These are phyloP conservation scores for Nomia melanderi DNA, from an alignment of 1,140 invertebrate species.

Conservation along the genomic window DNA sequence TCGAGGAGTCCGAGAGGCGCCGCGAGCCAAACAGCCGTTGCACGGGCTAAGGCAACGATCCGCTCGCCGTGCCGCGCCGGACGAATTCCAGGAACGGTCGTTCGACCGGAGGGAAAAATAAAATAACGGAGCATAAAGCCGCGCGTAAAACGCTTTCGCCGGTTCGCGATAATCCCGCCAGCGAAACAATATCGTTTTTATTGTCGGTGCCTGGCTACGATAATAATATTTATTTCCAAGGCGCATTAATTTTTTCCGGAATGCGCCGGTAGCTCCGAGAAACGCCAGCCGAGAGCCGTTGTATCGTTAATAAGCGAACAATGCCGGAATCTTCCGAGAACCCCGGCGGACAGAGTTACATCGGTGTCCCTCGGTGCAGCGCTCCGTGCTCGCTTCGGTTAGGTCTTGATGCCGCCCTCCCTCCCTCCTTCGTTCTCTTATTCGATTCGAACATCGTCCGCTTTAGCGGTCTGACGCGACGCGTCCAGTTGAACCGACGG, in stretches of 20 bases:
- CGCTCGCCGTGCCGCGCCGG: not conserved
- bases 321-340: conserved; percentile 21
- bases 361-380: not conserved
- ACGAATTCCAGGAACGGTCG: conserved; percentile 37
- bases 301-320: conserved; percentile 20
- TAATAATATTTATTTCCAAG: conserved; percentile 45
- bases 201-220: conserved; percentile 23
- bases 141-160: conserved; percentile 44
- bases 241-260: conserved; percentile 37
- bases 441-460: too few relatives aligned
- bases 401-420: too few relatives aligned
- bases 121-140: conserved; percentile 41
- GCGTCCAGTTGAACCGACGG: too few relatives aligned
- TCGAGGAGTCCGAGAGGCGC: not conserved
- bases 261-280: conserved; percentile 13
- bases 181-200: conserved; percentile 43
- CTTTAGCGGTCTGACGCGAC: too few relatives aligned
- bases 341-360: not conserved
- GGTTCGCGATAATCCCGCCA: conserved; percentile 26
- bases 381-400: too few relatives aligned
- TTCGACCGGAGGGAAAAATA: not conserved
- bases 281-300: not conserved
- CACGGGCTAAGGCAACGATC: not conserved
- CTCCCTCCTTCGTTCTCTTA: too few relatives aligned
- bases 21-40: not conserved